Conservation (phyloP, 2,888 invertebrate genomes). For the Agrochola lychnidis region DNA sequence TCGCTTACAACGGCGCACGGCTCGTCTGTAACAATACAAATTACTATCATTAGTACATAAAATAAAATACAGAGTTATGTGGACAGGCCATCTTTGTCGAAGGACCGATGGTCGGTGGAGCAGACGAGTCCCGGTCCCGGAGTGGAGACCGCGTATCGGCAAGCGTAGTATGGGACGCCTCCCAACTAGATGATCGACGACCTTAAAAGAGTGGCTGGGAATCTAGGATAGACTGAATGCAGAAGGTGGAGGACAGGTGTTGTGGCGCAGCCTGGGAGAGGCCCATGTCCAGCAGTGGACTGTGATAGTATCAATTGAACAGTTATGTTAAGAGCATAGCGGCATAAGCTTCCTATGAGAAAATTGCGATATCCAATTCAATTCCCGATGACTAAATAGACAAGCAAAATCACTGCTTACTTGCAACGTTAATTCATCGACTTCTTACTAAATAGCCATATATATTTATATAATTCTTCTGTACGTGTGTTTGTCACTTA, state of each 20-base stretch:
- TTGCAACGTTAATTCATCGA: background rate
- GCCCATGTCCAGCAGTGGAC: background rate
- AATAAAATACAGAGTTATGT: background rate
- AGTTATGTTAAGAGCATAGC: background rate
- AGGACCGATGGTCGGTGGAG: background rate
- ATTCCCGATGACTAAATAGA: background rate
- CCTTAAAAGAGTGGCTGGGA: too few species aligned
- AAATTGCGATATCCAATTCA: background rate
- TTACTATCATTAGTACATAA: constrained; percentile 8
- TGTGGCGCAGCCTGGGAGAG: background rate
- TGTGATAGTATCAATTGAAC: background rate
- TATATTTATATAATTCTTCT: too few species aligned
- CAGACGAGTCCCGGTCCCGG: background rate
- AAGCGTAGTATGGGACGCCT: too few species aligned
- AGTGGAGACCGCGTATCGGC: too few species aligned
- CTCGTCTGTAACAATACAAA: constrained; percentile 82
- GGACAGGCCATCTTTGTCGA: background rate
- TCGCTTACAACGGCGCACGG: constrained; percentile 84
- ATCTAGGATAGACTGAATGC: too few species aligned
- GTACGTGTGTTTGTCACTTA: too few species aligned
- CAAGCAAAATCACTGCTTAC: background rate
- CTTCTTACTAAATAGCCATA: background rate
- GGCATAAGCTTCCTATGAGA: background rate
- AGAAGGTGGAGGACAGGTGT: too few species aligned
- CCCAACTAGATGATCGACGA: too few species aligned